A percentile compares a stretch with the other conserved stretches of the same genome.
phyloP scores from a whole-genome alignment of 2,797 vertebrate species.

The Ptychobarbus kaznakovi region DNA sequence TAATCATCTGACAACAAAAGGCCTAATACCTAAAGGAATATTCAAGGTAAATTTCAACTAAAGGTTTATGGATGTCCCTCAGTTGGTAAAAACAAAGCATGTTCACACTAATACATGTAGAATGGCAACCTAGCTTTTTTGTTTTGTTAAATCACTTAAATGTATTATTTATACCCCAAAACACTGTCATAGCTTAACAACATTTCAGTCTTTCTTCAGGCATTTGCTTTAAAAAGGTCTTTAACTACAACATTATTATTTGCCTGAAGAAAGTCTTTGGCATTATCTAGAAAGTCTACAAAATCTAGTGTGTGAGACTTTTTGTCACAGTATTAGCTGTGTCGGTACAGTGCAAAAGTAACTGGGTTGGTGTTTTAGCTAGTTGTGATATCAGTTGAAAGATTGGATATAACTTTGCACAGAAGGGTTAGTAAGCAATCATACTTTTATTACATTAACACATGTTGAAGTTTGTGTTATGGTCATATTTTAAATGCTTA shows the following conservation, averaged over 20 bases:
- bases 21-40: slow-evolving; percentile 22
- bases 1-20: slow-evolving; percentile 61
- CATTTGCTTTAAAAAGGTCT: neutral
- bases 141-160: neutral
- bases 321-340: neutral
- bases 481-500: neutral
- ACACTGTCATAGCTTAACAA: neutral
- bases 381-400: neutral
- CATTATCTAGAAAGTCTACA: neutral
- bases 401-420: neutral
- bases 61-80: slow-evolving; percentile 2
- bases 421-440: neutral
- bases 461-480: neutral
- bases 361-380: neutral
- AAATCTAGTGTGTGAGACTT: neutral
- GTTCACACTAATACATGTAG: neutral
- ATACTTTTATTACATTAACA: neutral
- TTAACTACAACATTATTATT: neutral
- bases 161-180: neutral
- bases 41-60: slow-evolving; percentile 42
- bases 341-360: neutral
- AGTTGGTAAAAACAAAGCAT: neutral
- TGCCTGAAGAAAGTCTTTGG: neutral
- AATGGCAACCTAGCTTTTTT: neutral
- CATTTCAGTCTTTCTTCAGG: neutral